phyloP scores from a whole-genome alignment of 2,888 invertebrate species.

The Itoplectis maculator region DNA sequence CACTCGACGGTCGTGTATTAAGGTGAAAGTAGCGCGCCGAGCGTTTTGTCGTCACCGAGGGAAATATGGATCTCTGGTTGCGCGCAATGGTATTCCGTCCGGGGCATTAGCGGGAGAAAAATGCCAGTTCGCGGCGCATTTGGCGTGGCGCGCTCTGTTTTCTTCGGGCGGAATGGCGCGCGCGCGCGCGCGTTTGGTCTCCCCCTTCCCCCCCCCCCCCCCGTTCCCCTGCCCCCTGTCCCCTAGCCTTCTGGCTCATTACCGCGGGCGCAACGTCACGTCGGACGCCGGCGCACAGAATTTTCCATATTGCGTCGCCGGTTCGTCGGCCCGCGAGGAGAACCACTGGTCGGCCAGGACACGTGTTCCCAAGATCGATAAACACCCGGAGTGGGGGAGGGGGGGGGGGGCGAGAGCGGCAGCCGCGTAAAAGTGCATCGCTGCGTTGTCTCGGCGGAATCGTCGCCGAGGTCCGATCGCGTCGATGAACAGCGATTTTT shows the following conservation, averaged over 20 bases:
- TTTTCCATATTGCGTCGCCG: conserved; percentile 48
- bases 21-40: conserved; percentile 54
- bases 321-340: conserved; percentile 52
- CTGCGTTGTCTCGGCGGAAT: conserved; percentile 2
- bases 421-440: conserved; percentile 56
- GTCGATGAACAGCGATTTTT: background rate
- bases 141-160: conserved; percentile 38
- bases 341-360: conserved; percentile 75
- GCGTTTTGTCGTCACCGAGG: conserved; percentile 36
- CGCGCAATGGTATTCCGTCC: background rate
- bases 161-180: conserved; percentile 31
- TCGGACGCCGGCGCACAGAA: conserved; percentile 65
- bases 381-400: conserved; percentile 71
- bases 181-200: conserved; percentile 17
- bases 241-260: background rate
- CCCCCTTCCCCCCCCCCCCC: background rate
- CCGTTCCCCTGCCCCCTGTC: background rate
- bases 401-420: conserved; percentile 62
- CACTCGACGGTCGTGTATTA: conserved; percentile 13
- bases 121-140: background rate
- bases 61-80: conserved; percentile 74
- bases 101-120: conserved; percentile 27
- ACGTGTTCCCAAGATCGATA: conserved; percentile 78
- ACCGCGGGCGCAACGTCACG: conserved; percentile 60
- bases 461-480: conserved; percentile 25